A percentile compares a stretch with the other conserved stretches of the same genome.
Evolutionary conservation across 92 coral and sea anemone genomes (phyloP).

Genomic region (Chrysogorgia sp.): DNA sequence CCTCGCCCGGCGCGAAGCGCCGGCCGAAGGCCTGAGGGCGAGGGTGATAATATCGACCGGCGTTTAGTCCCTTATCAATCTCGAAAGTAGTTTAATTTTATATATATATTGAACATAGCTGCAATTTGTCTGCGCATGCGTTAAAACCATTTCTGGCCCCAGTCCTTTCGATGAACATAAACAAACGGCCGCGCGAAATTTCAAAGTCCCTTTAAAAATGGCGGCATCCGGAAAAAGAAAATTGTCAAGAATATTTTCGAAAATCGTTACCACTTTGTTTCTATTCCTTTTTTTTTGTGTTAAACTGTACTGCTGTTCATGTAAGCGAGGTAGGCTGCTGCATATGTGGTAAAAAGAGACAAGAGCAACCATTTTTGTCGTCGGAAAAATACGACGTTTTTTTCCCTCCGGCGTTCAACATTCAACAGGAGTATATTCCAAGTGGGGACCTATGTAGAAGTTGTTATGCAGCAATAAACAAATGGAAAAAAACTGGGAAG

Average conservation of each 20-base stretch:
- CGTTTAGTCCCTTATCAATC: no score
- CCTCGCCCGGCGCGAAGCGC: no score
- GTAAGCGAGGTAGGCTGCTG: background rate
- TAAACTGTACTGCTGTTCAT: background rate
- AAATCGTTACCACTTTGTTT: no score
- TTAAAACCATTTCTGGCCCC: background rate
- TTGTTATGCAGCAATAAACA: background rate
- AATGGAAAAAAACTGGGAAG: background rate
- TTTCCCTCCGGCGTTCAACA: background rate
- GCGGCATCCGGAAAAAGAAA: background rate
- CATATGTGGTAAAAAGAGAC: background rate
- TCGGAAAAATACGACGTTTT: background rate
- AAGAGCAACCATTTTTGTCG: background rate
- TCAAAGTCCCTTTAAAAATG: background rate
- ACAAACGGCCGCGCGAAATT: background rate
- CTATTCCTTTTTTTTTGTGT: background rate
- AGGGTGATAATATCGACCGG: no score
- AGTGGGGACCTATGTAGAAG: background rate
- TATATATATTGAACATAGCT: constrained; percentile 1
- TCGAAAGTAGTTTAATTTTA: no score
- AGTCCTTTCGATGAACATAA: background rate
- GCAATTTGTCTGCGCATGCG: constrained; percentile 18
- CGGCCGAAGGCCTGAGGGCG: no score
- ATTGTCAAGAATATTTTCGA: background rate
- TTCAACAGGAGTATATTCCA: background rate